Conservation (phyloP, 2,888 invertebrate genomes). For the Cephus nigrinus region DNA sequence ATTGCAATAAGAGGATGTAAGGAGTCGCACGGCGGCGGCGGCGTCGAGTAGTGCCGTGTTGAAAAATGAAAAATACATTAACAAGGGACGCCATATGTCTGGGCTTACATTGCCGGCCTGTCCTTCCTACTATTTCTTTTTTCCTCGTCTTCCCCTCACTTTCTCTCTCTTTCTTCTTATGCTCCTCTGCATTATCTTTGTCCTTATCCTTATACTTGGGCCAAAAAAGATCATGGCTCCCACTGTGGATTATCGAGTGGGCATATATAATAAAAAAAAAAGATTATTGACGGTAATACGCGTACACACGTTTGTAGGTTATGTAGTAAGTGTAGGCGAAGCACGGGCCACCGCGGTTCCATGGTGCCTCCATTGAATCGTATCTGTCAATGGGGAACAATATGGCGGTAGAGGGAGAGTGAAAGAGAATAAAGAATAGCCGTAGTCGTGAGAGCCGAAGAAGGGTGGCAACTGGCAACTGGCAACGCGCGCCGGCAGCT, state of each 20-base stretch:
- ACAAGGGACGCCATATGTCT: slow-evolving; percentile 10
- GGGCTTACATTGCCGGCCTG: neutral
- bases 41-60: slow-evolving; percentile 4
- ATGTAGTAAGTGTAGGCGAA: neutral
- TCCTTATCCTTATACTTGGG: neutral
- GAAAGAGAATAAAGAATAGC: slow-evolving; percentile 22
- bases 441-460: neutral
- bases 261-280: neutral
- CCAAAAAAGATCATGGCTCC: neutral
- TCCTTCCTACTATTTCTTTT: neutral
- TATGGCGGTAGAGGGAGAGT: slow-evolving; percentile 39
- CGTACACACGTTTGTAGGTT: slow-evolving; percentile 7
- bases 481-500: slow-evolving; percentile 40
- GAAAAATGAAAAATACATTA: slow-evolving; percentile 18
- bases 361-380: slow-evolving; percentile 52
- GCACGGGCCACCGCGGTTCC: slow-evolving; percentile 34
- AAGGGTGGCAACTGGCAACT: neutral
- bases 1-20: slow-evolving; percentile 1
- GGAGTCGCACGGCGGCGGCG: slow-evolving; percentile 2
- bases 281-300: neutral
- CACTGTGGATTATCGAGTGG: neutral
- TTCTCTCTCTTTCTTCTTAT: too few species aligned
- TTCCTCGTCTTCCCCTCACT: neutral
- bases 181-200: neutral
- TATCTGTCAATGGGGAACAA: slow-evolving; percentile 58